phyloP scores from a whole-genome alignment of 53 echinoderm and acorn worm species.

The Actinopyga echinites region DNA sequence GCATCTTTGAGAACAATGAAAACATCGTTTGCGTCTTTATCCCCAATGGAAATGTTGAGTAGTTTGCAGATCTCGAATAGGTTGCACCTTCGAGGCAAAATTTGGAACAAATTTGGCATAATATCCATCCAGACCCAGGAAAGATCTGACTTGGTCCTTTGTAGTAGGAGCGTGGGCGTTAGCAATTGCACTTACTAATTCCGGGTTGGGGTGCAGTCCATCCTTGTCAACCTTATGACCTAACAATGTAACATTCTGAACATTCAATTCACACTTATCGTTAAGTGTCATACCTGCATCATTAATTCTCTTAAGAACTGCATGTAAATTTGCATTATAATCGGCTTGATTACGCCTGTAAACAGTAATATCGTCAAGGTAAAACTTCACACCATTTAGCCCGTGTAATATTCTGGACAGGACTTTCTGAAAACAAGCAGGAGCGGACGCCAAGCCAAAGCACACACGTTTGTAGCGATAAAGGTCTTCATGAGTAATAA shows the following conservation, averaged over 20 bases:
- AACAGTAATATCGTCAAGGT: neutral
- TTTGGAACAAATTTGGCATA: constrained; percentile 45
- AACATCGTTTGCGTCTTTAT: neutral
- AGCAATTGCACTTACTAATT: neutral
- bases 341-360: neutral
- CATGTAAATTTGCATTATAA: neutral
- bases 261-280: neutral
- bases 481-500: constrained; percentile 3
- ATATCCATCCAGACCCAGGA: constrained; percentile 24
- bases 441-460: no score
- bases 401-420: neutral
- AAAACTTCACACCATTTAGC: neutral
- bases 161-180: neutral
- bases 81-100: constrained; percentile 17
- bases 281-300: neutral
- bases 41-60: constrained; percentile 6
- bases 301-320: neutral
- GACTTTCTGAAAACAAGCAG: constrained; percentile 1
- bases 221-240: neutral
- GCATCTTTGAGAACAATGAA: constrained; percentile 6
- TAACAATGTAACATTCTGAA: neutral
- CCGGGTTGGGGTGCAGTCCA: neutral
- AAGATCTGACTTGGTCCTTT: neutral
- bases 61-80: neutral
- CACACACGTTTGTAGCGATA: no score